Evolutionary conservation across 2,113 vertebrate genomes (phyloP), one percentile per base, ranked within the genome.

Genomic region (Barnardius zonarius): DNA sequence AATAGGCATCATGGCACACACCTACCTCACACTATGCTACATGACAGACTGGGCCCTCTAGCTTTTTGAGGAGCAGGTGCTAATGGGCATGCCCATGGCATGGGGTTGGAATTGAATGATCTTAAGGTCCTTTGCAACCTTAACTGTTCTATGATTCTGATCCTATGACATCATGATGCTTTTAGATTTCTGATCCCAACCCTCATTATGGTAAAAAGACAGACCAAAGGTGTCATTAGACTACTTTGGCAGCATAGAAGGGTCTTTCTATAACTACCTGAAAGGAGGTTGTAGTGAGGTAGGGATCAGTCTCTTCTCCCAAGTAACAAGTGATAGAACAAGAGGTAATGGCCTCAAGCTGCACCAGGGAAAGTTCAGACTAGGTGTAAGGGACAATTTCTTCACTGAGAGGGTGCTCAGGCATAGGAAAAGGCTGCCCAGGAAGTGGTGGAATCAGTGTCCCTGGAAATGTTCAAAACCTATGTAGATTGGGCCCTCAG

Each of bases 1-100:
- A 83, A 3, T 0, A 1, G 22, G 18, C 22, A 17, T 54, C 31
- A 5, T 7, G 27, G 17, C 20, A 78, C 0, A 1, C 12, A 68
- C 15, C 35, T 87, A 27, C 24, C 27, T 78, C 39, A n/a, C 9
- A 22, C 6, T 43, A 16, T n/a, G 7, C 27, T 3, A 6, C 1
- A 1, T 10, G 4, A 11, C 18, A 74, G 22, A 23, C 30, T 63
- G 61, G 10, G 6, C 4, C 24, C 30, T 77, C 41, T 31, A 67
- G 8, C 18, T 91, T 74, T 49, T 7, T 41, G 35, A 59, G 9
- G 5, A 64, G 43, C 37, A 72, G 30, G 5, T 62, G 22, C 12
- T 69, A 16, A 69, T 31, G 31, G 41, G 48, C 5, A 23, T 59
- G 55, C 13, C 33, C 55, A 59, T 59, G 55, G 55, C 13, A n/a